Conservation (phyloP, 1,140 invertebrate genomes). For the Potamilus streckersoni region DNA sequence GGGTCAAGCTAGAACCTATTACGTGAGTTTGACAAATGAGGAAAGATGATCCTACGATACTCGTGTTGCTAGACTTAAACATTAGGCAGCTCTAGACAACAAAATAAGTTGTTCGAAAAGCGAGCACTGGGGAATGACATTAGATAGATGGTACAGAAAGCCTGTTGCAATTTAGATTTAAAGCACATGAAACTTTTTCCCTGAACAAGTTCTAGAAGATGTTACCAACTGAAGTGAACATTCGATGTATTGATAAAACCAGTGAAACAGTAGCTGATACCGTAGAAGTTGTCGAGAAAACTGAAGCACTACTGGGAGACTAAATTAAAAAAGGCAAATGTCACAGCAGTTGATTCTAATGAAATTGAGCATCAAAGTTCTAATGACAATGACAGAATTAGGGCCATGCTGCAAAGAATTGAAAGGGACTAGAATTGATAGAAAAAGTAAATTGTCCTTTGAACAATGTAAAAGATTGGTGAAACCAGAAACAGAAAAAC, state of each 20-base stretch:
- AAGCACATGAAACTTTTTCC: no score
- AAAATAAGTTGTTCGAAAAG: background rate
- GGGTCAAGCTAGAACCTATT: slow-evolving; percentile 4
- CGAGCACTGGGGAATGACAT: background rate
- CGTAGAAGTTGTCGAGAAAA: background rate
- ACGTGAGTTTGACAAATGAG: background rate
- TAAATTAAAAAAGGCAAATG: no score
- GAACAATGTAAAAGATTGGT: no score
- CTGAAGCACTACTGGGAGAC: background rate
- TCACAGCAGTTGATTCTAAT: no score
- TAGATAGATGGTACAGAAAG: background rate
- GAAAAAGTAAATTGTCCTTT: background rate
- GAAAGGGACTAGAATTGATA: background rate
- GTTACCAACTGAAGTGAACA: no score
- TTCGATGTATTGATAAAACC: slow-evolving; percentile 3
- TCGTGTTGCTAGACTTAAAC: background rate
- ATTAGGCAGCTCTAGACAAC: slow-evolving; percentile 6
- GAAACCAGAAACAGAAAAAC: no score
- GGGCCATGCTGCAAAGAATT: background rate
- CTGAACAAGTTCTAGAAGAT: background rate
- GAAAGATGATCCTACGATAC: background rate
- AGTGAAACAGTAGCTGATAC: slow-evolving; percentile 1
- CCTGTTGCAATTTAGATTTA: no score
- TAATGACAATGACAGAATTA: background rate
- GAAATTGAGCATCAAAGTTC: background rate